Evolutionary conservation across 2,888 invertebrate genomes (phyloP), one percentile per base, ranked within the genome.

Genomic region (Drosophila subsilvestris): DNA sequence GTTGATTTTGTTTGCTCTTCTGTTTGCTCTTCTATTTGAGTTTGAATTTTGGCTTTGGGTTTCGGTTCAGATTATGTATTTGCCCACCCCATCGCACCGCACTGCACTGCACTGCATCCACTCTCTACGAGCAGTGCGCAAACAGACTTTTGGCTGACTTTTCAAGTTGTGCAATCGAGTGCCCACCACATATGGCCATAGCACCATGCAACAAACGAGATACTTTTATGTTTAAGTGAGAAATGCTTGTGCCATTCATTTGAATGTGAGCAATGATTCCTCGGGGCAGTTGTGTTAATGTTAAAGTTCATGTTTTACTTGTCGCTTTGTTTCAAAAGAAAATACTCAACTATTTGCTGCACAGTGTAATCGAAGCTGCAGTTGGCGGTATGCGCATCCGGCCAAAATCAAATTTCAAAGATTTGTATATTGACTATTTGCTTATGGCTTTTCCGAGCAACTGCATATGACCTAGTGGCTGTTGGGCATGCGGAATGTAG

Each of bases 341-440:
- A 27, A 27, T 32, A 7, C 37, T n/a, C 6, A 1, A 14, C 6
- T n/a, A 2, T 37, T 37, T 37, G 37, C 7, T 2, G 37, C 37
- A 7, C 2, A n/a, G 37, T 37, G 85, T 79, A 78, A 74, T 76
- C 72, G 72, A 73, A 78, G 61, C 55, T 58, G 62, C 51, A 71
- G 48, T 75, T 57, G 68, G 66, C 66, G 49, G 59, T 59, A 65
- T 42, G 62, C 66, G 50, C 74, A 60, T 63, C 65, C 82, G 56
- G 45, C 50, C 44, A 56, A 70, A 85, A 82, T 76, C 66, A 65
- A 84, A 80, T 75, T 71, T 27, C 65, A 68, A 67, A 67, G 63
- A 60, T 62, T 42, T 27, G 49, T 25, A 22, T 25, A 18, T 58
- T 27, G 20, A 17, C 32, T 49, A 62, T 59, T 67, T 76, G 43